Percentiles rank a stretch among this genome's conserved stretches.
phyloP scores from a whole-genome alignment of 2,113 vertebrate genomes.

The Nerophis lumbriciformis region DNA sequence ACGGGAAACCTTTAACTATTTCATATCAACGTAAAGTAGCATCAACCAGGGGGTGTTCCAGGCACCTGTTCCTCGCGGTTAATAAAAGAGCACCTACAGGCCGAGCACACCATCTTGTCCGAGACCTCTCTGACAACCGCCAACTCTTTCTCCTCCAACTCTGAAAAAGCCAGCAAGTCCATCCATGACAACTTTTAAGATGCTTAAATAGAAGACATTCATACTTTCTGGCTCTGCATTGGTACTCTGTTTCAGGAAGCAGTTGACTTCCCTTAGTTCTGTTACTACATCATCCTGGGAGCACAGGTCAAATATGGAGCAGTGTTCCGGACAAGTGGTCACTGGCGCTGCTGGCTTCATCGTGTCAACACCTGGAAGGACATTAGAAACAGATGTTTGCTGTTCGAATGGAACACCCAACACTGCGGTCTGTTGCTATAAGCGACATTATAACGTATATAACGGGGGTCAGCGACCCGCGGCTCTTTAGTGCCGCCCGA shows the following conservation, averaged over 20 bases:
- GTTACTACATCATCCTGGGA: conserved; percentile 34
- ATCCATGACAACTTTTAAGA: not conserved
- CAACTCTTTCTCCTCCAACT: conserved; percentile 8
- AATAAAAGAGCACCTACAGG: conserved; percentile 78
- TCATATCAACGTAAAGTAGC: not conserved
- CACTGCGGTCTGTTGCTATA: too few relatives aligned
- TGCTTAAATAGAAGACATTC: not conserved
- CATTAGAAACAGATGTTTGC: not conserved
- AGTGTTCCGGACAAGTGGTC: conserved; percentile 11
- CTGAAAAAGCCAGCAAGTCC: conserved; percentile 11
- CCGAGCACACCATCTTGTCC: conserved; percentile 76
- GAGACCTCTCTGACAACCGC: conserved; percentile 59
- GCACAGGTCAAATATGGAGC: conserved; percentile 56
- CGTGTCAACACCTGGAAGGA: not conserved
- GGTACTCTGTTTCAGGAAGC: conserved; percentile 17
- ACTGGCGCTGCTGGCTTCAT: conserved; percentile 8
- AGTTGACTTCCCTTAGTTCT: conserved; percentile 50
- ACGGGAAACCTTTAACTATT: not conserved
- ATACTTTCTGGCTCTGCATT: conserved; percentile 24
- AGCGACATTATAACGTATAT: too few relatives aligned
- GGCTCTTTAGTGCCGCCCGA: too few relatives aligned
- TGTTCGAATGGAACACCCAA: too few relatives aligned
- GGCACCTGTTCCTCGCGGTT: conserved; percentile 88
- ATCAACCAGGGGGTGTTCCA: not conserved
- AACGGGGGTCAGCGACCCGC: too few relatives aligned